Evolutionary conservation across 2,113 vertebrate species (phyloP).

Genomic region (Salvelinus namaycush): DNA sequence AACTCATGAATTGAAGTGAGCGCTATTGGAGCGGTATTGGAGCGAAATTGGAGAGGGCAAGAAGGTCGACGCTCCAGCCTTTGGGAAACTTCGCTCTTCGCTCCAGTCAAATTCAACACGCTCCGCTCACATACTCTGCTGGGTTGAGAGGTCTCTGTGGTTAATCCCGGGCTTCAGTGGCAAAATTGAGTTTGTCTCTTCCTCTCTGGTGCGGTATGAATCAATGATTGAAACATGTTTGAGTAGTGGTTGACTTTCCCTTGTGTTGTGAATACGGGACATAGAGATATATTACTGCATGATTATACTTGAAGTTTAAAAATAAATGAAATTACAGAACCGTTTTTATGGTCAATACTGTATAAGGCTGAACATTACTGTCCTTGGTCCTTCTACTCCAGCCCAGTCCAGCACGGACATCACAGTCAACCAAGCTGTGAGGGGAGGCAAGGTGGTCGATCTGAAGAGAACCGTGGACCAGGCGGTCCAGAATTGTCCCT

Average conservation of each 20-base stretch:
- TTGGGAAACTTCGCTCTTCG: too few species aligned
- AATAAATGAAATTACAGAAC: background rate
- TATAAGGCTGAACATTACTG: too few species aligned
- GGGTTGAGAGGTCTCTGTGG: too few species aligned
- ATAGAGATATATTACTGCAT: background rate
- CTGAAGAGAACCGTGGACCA: conserved; percentile 66
- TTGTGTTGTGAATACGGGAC: background rate
- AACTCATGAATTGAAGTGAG: too few species aligned
- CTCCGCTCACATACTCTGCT: too few species aligned
- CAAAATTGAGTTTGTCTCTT: background rate
- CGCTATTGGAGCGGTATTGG: too few species aligned
- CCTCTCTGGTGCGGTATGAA: background rate
- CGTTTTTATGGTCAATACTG: background rate
- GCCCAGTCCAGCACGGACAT: conserved; percentile 63
- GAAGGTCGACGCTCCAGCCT: too few species aligned
- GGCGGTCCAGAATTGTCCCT: conserved; percentile 58
- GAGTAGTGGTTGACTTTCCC: background rate
- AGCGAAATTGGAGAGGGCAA: too few species aligned
- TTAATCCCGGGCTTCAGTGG: too few species aligned
- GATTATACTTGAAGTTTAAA: background rate
- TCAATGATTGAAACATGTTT: background rate
- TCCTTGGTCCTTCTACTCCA: conserved; percentile 18
- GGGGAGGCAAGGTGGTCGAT: conserved; percentile 59
- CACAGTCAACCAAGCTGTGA: conserved; percentile 64
- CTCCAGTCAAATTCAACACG: too few species aligned